Evolutionary conservation across 2,888 invertebrate species (phyloP).

Genomic region (Congeria kusceri): DNA sequence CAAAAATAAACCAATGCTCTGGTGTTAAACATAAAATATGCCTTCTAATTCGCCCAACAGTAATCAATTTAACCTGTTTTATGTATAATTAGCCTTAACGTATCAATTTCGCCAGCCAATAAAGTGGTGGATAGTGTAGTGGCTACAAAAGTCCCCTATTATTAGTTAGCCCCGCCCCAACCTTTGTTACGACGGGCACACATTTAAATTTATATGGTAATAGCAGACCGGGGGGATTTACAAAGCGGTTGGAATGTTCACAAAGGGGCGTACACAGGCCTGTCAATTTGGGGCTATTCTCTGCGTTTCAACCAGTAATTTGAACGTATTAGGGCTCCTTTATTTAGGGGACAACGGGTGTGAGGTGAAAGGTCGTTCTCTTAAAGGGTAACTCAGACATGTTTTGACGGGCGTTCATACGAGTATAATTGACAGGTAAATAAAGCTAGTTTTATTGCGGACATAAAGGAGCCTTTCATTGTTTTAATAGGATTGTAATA

Average conservation of each 20-base stretch:
- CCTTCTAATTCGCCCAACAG: neutral
- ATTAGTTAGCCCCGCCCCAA: constrained; percentile 51
- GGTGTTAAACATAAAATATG: neutral
- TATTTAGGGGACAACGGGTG: constrained; percentile 52
- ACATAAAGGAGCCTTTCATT: too few species aligned
- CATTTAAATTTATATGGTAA: constrained; percentile 52
- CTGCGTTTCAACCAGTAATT: constrained; percentile 45
- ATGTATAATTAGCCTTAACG: constrained; percentile 54
- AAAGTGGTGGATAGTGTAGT: constrained; percentile 30
- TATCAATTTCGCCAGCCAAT: constrained; percentile 53
- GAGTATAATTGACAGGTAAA: too few species aligned
- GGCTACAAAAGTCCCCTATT: constrained; percentile 44
- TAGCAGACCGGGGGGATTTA: constrained; percentile 29
- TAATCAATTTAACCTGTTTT: constrained; percentile 51
- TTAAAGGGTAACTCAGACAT: neutral
- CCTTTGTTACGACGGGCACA: constrained; percentile 41
- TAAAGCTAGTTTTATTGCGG: too few species aligned
- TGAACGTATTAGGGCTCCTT: constrained; percentile 60
- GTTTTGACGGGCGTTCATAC: too few species aligned
- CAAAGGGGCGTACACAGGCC: constrained; percentile 46
- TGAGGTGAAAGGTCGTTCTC: constrained; percentile 49
- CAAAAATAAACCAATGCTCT: neutral
- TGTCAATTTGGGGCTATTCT: neutral
- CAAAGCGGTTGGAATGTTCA: constrained; percentile 39
- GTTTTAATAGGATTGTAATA: too few species aligned